Conservation (phyloP, 2,113 vertebrate species). For the Gavialis gangeticus region DNA sequence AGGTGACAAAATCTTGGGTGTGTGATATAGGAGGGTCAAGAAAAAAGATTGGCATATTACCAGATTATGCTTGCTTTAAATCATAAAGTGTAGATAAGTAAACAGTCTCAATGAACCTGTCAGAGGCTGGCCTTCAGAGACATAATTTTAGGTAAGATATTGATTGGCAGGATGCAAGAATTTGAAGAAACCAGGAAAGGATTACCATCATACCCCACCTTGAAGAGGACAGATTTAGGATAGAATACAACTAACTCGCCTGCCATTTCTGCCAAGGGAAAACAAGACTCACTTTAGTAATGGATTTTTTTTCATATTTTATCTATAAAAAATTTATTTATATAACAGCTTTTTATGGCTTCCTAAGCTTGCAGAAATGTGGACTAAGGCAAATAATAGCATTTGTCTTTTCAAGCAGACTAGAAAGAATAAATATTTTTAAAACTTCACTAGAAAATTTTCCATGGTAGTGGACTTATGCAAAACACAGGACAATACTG, state of each 20-base stretch:
- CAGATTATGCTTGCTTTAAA: slow-evolving; percentile 70
- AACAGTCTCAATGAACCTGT: slow-evolving; percentile 62
- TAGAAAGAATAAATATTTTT: neutral
- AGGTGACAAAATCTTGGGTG: slow-evolving; percentile 80
- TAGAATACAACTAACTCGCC: neutral
- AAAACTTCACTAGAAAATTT: neutral
- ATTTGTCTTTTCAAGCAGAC: neutral
- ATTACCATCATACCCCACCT: neutral
- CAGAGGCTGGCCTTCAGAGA: neutral
- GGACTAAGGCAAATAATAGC: neutral
- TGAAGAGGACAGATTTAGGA: neutral
- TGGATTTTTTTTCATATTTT: neutral
- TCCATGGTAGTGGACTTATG: neutral
- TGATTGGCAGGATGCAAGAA: neutral
- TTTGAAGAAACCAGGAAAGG: slow-evolving; percentile 15
- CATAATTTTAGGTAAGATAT: neutral
- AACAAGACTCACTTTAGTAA: neutral
- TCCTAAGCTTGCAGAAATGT: neutral
- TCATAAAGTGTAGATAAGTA: slow-evolving; percentile 41
- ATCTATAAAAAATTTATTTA: neutral
- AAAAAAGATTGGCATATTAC: slow-evolving; percentile 59
- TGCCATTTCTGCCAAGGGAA: neutral
- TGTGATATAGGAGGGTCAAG: slow-evolving; percentile 60
- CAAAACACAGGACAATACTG: neutral
- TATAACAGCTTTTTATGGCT: neutral